phyloP scores from a whole-genome alignment of 2,888 invertebrate genomes.

The Trachelus tabidus region DNA sequence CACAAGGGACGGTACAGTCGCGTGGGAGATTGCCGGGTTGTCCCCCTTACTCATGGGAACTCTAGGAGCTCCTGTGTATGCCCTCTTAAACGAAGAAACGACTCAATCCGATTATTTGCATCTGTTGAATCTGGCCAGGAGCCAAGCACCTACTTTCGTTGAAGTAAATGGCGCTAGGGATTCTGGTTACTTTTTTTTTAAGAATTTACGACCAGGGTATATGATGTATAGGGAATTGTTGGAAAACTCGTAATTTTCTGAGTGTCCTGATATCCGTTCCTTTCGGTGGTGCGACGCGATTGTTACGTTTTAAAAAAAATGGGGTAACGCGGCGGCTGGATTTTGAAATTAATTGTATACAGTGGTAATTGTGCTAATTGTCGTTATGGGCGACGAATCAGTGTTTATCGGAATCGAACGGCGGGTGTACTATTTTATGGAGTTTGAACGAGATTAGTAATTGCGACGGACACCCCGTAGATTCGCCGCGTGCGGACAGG shows the following conservation, averaged over 20 bases:
- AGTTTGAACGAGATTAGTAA: background rate
- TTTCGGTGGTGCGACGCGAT: background rate
- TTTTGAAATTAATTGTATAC: background rate
- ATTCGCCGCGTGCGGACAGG: background rate
- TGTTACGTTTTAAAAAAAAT: background rate
- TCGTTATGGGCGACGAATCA: background rate
- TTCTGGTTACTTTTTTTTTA: background rate
- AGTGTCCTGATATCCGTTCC: background rate
- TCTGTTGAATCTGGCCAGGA: conserved; percentile 6
- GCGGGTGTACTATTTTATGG: background rate
- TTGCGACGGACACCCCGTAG: background rate
- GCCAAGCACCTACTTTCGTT: background rate
- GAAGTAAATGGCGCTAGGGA: background rate
- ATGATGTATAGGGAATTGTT: background rate
- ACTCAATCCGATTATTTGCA: background rate
- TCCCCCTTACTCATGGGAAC: background rate
- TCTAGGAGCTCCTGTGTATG: background rate
- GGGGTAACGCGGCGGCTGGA: background rate
- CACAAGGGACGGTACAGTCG: too few species aligned
- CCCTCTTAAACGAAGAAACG: background rate
- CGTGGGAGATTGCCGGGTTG: background rate
- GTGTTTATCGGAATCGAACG: background rate
- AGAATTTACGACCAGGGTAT: background rate
- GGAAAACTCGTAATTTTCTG: background rate
- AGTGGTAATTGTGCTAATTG: background rate